phyloP scores from a whole-genome alignment of 2,888 invertebrate species.

The Mesochorus sp. region DNA sequence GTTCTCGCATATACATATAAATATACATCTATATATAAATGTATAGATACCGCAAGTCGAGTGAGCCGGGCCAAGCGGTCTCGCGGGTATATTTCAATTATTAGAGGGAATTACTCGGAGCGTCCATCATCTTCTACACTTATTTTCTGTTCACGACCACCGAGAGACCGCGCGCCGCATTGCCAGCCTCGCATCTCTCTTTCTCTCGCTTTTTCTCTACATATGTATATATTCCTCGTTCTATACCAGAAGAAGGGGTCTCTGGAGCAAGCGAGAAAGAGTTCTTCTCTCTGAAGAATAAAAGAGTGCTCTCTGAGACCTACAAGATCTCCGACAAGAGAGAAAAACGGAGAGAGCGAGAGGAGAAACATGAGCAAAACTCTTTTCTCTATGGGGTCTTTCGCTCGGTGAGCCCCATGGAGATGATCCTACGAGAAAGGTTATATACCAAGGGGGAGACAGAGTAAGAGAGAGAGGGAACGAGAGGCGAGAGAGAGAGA shows the following conservation, averaged over 20 bases:
- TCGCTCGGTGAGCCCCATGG: slow-evolving; percentile 63
- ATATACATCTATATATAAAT: neutral
- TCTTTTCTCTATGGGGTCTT: slow-evolving; percentile 60
- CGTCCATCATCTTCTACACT: slow-evolving; percentile 82
- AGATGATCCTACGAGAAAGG: slow-evolving; percentile 78
- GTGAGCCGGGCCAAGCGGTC: slow-evolving; percentile 65
- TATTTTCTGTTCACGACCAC: slow-evolving; percentile 80
- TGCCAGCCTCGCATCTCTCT: slow-evolving; percentile 45
- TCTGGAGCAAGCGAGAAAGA: slow-evolving; percentile 18
- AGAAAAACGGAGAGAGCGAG: slow-evolving; percentile 30
- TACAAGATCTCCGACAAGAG: slow-evolving; percentile 36
- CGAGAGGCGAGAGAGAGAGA: slow-evolving; percentile 27
- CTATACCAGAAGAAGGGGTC: slow-evolving; percentile 19
- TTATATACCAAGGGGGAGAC: slow-evolving; percentile 69
- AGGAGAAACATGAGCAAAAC: slow-evolving; percentile 45
- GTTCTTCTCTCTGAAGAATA: slow-evolving; percentile 51
- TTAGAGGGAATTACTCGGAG: slow-evolving; percentile 82
- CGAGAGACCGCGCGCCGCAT: slow-evolving; percentile 64
- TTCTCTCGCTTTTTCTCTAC: slow-evolving; percentile 23
- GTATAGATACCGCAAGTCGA: slow-evolving; percentile 54
- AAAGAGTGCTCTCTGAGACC: slow-evolving; percentile 52
- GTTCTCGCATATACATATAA: slow-evolving; percentile 22
- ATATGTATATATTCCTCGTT: slow-evolving; percentile 37
- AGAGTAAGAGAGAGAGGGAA: neutral
- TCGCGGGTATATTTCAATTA: slow-evolving; percentile 82